These are phyloP conservation scores for Bettongia penicillata DNA, from an alignment of 2,113 vertebrate species.

Conservation along the genomic window DNA sequence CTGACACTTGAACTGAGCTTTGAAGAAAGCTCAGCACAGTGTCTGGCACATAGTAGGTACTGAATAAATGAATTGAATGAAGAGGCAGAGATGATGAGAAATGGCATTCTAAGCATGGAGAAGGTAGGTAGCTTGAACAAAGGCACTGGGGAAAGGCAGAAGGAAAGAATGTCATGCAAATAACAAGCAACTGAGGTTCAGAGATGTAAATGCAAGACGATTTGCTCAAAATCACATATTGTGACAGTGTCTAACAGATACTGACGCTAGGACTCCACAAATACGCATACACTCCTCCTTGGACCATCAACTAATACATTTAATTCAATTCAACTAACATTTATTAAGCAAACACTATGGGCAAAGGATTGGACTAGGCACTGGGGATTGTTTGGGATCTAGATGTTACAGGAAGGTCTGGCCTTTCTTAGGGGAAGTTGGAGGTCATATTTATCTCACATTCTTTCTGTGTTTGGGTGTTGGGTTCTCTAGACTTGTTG, in stretches of 20 bases:
- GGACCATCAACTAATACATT: background rate
- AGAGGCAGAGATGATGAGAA: background rate
- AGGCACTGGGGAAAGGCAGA: background rate
- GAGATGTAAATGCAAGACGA: background rate
- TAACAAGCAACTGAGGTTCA: background rate
- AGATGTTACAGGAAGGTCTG: background rate
- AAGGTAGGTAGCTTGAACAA: background rate
- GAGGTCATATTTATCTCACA: background rate
- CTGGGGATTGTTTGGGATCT: background rate
- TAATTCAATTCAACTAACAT: background rate
- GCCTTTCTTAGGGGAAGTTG: background rate
- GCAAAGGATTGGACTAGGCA: background rate
- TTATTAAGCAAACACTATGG: background rate
- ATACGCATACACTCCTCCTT: background rate
- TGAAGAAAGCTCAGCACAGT: background rate
- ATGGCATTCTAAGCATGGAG: background rate
- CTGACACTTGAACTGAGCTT: background rate
- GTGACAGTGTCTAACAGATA: background rate
- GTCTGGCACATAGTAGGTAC: background rate
- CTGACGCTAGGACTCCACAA: background rate
- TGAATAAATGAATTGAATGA: background rate
- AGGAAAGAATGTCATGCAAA: background rate
- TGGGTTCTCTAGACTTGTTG: background rate
- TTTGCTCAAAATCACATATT: background rate
- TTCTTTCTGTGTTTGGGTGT: background rate